Evolutionary conservation across 1,140 invertebrate genomes (phyloP).

Genomic region (Hycleus phaleratus): DNA sequence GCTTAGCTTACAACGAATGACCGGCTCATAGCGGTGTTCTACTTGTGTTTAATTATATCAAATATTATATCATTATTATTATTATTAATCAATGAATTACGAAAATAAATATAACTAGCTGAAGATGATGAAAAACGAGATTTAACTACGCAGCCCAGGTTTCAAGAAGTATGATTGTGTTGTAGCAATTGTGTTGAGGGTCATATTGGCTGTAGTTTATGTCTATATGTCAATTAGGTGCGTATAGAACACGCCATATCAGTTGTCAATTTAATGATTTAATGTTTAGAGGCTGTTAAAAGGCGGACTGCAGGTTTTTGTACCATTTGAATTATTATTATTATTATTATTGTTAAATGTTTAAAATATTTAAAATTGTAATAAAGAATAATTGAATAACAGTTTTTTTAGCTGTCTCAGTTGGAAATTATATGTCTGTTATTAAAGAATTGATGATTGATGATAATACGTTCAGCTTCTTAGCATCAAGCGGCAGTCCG

Average conservation of each 20-base stretch:
- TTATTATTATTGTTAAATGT: conserved; percentile 9
- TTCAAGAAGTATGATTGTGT: conserved; percentile 33
- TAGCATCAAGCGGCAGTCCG: conserved; percentile 20
- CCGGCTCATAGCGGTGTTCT: conserved; percentile 15
- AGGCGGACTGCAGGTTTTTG: conserved; percentile 26
- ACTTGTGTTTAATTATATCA: neutral
- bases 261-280: conserved; percentile 40
- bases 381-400: conserved; percentile 10
- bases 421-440: neutral
- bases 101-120: neutral
- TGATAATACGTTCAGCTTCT: conserved; percentile 18
- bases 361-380: conserved; percentile 5
- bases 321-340: conserved; percentile 12
- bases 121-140: conserved; percentile 1
- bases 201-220: conserved; percentile 32
- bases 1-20: conserved; percentile 36
- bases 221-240: conserved; percentile 40
- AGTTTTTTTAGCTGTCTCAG: conserved; percentile 9
- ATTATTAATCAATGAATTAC: neutral
- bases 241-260: conserved; percentile 39
- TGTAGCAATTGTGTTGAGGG: conserved; percentile 35
- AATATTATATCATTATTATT: conserved; percentile 1
- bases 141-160: conserved; percentile 23
- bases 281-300: conserved; percentile 37
- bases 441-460: neutral